These are phyloP conservation scores for Hydractinia echinata DNA, from an alignment of 30 jellyfish, hydroid and myxozoan species.

Conservation along the genomic window DNA sequence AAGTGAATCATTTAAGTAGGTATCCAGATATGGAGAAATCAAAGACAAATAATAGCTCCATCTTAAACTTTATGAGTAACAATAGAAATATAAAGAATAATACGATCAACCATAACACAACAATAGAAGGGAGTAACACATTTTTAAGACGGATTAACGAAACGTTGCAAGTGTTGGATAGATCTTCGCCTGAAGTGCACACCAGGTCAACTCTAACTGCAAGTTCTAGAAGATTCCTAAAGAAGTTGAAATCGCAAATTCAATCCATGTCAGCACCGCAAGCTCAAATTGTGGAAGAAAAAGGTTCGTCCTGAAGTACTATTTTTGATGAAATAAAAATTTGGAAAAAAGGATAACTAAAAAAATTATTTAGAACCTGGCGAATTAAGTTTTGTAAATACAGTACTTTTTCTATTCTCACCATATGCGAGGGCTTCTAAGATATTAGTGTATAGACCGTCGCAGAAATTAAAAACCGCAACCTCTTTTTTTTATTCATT, in stretches of 20 bases:
- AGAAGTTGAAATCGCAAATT: slow-evolving; percentile 2
- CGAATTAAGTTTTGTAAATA: not conserved
- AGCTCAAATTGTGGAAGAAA: slow-evolving; percentile 23
- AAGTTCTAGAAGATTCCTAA: slow-evolving; percentile 21
- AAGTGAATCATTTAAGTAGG: slow-evolving; percentile 66
- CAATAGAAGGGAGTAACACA: slow-evolving; percentile 27
- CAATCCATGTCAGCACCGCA: slow-evolving; percentile 32
- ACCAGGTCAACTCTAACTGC: slow-evolving; percentile 12
- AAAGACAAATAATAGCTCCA: slow-evolving; percentile 1
- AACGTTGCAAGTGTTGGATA: slow-evolving; percentile 57
- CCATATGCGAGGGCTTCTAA: not conserved
- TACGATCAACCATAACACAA: not conserved
- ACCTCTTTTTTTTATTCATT: not conserved
- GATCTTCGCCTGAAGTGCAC: slow-evolving; percentile 41
- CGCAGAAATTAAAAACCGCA: not conserved
- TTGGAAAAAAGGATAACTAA: not conserved
- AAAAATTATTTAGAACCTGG: not conserved
- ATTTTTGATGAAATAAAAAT: not conserved
- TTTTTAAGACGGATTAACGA: slow-evolving; percentile 61
- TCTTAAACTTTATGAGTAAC: not conserved
- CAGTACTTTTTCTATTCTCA: not conserved
- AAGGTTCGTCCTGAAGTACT: not conserved
- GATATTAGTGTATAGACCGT: not conserved
- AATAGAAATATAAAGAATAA: not conserved
- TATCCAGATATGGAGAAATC: slow-evolving; percentile 31